Percentiles rank a stretch among this genome's conserved stretches.
Conservation (phyloP, 2,113 vertebrate genomes). For the Micronycteris hirsuta region DNA sequence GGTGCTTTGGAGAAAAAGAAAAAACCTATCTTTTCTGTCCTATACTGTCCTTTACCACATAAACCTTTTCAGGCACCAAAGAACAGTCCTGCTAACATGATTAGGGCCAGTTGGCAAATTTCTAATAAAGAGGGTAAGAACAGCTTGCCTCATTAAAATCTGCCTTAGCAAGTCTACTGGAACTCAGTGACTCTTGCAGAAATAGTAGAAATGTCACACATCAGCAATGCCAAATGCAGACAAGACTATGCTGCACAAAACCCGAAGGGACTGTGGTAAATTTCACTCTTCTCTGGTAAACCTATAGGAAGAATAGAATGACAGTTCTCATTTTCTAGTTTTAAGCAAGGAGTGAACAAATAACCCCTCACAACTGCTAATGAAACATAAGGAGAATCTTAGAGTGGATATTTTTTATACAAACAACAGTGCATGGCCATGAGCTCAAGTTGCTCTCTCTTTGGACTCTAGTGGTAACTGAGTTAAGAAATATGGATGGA, state of each 20-base stretch:
- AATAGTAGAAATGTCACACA: background rate
- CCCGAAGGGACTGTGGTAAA: background rate
- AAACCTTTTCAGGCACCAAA: background rate
- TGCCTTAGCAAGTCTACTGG: background rate
- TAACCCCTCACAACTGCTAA: background rate
- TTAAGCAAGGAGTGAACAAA: background rate
- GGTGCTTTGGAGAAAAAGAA: background rate
- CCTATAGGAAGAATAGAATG: slow-evolving; percentile 26
- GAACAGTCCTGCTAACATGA: background rate
- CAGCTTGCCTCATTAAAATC: background rate
- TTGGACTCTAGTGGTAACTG: background rate
- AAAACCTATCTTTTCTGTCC: background rate
- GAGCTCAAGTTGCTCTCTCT: background rate
- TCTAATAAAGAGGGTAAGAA: background rate
- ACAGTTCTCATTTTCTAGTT: background rate
- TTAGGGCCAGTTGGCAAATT: background rate
- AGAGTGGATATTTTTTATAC: background rate
- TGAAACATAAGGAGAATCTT: background rate
- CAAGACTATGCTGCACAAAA: background rate
- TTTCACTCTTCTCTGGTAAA: slow-evolving; percentile 14
- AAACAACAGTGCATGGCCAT: background rate
- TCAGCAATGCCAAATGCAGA: background rate
- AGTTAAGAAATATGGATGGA: background rate
- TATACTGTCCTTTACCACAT: background rate
- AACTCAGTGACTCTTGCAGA: background rate